Conservation (phyloP, 2,113 vertebrate species). For the Talpa occidentalis region DNA sequence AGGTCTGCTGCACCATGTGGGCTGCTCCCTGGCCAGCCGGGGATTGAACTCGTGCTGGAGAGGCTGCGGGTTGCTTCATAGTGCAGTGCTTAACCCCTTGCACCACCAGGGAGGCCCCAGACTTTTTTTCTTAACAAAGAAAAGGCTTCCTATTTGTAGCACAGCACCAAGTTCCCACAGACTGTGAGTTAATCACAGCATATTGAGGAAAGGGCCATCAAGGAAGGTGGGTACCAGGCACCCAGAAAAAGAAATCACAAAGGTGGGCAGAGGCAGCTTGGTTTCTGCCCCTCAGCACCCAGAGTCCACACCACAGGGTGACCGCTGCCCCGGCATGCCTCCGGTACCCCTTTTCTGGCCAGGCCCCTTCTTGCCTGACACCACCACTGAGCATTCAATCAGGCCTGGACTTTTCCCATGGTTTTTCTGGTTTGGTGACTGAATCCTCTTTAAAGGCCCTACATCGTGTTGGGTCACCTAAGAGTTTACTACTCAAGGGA, state of each 20-base stretch:
- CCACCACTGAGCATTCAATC: not conserved
- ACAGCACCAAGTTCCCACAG: not conserved
- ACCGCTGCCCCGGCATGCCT: not conserved
- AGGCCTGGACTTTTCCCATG: not conserved
- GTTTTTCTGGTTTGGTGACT: not conserved
- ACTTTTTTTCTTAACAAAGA: not conserved
- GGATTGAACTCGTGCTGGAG: no score
- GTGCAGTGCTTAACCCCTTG: no score
- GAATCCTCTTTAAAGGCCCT: not conserved
- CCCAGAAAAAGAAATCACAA: not conserved
- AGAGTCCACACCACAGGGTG: not conserved
- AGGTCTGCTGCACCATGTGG: no score
- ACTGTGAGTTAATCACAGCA: not conserved
- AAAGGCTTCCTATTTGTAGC: not conserved
- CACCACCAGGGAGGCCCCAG: no score
- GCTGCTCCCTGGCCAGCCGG: no score
- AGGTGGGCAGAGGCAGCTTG: not conserved
- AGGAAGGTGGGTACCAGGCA: not conserved
- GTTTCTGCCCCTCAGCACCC: not conserved
- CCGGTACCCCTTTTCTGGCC: no score
- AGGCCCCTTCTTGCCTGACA: rapidly evolving
- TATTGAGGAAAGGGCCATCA: not conserved
- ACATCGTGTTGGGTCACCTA: not conserved
- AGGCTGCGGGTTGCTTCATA: no score
- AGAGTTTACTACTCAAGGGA: not conserved